A percentile compares a stretch with the other conserved stretches of the same genome.
Conservation (phyloP, 2,113 vertebrate genomes). For the Genyomyrus donnyi region DNA sequence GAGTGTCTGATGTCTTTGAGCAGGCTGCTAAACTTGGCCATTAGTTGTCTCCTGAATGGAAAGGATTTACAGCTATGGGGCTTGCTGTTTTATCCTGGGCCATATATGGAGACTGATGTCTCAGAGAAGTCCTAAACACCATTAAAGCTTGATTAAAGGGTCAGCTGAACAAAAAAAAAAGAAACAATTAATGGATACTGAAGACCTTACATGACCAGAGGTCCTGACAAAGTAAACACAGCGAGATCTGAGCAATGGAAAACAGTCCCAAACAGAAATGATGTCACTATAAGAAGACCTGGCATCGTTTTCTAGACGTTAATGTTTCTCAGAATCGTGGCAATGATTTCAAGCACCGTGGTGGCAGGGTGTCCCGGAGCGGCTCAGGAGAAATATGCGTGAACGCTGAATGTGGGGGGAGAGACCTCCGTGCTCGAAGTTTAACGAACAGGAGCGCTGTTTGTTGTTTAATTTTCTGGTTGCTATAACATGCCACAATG, state of each 20-base stretch:
- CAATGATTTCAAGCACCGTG: neutral
- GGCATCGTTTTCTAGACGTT: neutral
- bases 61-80: neutral
- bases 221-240: neutral
- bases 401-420: too few species aligned
- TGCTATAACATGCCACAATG: neutral
- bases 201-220: neutral
- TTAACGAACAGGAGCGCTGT: neutral
- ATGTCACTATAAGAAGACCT: neutral
- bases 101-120: neutral
- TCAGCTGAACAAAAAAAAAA: neutral
- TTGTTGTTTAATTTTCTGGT: neutral
- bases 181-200: neutral
- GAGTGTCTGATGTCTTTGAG: neutral
- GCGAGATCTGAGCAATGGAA: neutral
- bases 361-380: neutral
- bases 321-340: neutral
- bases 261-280: neutral
- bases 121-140: neutral
- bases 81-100: neutral
- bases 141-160: constrained; percentile 4
- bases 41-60: neutral
- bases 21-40: neutral
- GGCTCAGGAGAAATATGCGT: neutral
- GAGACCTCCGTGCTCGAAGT: neutral